These are phyloP conservation scores for Myripristis jacobus DNA, from an alignment of 2,797 vertebrate species.

Conservation along the genomic window DNA sequence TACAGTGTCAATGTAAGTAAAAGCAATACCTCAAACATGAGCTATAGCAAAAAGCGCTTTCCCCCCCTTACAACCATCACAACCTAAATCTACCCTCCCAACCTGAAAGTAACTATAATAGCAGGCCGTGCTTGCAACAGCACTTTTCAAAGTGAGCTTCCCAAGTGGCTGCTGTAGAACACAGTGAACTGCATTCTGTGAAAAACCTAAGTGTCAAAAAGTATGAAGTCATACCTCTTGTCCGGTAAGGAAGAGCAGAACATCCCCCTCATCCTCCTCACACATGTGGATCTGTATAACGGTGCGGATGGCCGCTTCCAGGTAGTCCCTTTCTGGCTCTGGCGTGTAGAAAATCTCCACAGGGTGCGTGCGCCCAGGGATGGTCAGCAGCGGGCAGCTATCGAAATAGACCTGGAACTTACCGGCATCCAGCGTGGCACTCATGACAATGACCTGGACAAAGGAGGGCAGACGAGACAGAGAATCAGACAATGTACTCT, in stretches of 20 bases:
- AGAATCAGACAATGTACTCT: neutral
- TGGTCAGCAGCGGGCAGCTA: slow-evolving; percentile 94
- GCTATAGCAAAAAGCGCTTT: neutral
- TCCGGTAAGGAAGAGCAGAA: slow-evolving; percentile 94
- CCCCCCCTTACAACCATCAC: too few relatives aligned
- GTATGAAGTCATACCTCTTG: slow-evolving; percentile 93
- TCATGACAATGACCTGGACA: slow-evolving; percentile 95
- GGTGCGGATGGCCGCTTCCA: slow-evolving; percentile 96
- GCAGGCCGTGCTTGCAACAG: neutral
- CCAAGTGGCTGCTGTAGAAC: slow-evolving; percentile 14
- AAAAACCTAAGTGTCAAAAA: too few relatives aligned
- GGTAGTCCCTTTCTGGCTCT: slow-evolving; percentile 95
- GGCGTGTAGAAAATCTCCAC: slow-evolving; percentile 99
- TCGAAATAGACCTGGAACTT: slow-evolving; percentile 99
- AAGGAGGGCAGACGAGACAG: neutral
- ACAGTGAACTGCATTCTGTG: neutral
- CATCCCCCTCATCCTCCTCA: slow-evolving; percentile 94
- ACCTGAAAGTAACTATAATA: neutral
- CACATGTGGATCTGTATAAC: slow-evolving; percentile 98
- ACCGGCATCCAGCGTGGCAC: slow-evolving; percentile 94
- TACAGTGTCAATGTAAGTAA: neutral
- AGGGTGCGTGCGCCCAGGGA: slow-evolving; percentile 95
- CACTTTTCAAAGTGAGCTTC: slow-evolving; percentile 18
- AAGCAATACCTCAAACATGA: neutral
- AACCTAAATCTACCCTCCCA: neutral